Conservation (phyloP, 2,888 invertebrate genomes). For the Pterostichus niger region DNA sequence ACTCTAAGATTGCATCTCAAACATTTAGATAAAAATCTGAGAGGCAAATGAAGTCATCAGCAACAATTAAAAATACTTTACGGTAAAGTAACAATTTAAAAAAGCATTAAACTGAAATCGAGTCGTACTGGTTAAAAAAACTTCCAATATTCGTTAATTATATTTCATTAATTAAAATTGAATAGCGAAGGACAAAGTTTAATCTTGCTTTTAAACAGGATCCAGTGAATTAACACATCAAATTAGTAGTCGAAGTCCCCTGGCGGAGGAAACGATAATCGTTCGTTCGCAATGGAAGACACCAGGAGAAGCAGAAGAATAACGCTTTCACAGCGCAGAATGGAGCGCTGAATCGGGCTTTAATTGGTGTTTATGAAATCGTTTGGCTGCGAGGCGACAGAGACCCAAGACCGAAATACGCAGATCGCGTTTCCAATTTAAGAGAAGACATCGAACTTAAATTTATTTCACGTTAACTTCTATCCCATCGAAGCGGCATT, state of each 20-base stretch:
- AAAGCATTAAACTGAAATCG: no score
- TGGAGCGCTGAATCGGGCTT: constrained; percentile 45
- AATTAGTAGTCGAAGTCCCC: constrained; percentile 34
- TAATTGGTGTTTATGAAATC: constrained; percentile 58
- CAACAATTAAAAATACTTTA: constrained; percentile 6
- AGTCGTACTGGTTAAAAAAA: constrained; percentile 11
- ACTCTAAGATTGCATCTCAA: no score
- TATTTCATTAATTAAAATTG: constrained; percentile 50
- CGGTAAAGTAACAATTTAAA: background rate
- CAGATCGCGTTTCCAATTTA: background rate
- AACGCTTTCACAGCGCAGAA: constrained; percentile 8
- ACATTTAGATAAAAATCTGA: no score
- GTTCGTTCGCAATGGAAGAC: constrained; percentile 10
- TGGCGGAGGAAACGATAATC: constrained; percentile 44
- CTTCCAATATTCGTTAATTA: constrained; percentile 47
- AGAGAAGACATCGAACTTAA: background rate
- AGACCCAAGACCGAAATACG: background rate
- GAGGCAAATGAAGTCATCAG: background rate
- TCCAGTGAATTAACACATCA: constrained; percentile 55
- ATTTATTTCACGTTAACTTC: background rate
- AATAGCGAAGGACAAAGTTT: constrained; percentile 40
- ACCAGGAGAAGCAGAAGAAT: constrained; percentile 31
- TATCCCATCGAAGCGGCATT: background rate
- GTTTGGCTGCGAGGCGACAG: constrained; percentile 11
- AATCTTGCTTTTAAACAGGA: constrained; percentile 41